A percentile compares a stretch with the other conserved stretches of the same genome.
These are phyloP conservation scores for Salticus scenicus DNA, from an alignment of 2,888 invertebrate genomes.

Conservation along the genomic window DNA sequence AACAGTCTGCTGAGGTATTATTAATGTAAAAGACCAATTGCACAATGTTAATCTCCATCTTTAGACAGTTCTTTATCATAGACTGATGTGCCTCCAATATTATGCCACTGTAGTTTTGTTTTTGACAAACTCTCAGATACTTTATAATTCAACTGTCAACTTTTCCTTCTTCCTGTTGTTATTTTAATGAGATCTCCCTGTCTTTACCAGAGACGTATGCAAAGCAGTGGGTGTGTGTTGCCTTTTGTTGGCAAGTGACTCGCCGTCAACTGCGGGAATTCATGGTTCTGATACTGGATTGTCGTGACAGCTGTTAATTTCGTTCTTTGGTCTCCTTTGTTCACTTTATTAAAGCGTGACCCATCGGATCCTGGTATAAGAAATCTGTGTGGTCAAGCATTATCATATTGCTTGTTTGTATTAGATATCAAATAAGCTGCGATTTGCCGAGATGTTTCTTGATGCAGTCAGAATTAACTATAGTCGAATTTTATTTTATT, in stretches of 20 bases:
- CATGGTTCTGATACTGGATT: background rate
- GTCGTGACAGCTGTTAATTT: conserved; percentile 19
- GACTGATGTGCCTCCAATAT: too few relatives aligned
- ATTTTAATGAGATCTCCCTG: background rate
- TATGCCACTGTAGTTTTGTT: background rate
- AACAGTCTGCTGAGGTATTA: too few relatives aligned
- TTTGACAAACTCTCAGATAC: background rate
- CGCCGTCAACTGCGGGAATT: background rate
- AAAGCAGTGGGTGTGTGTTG: conserved; percentile 11
- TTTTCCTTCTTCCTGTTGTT: conserved; percentile 16
- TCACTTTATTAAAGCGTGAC: conserved; percentile 12
- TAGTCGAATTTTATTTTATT: too few relatives aligned
- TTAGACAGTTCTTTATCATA: too few relatives aligned
- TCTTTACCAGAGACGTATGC: background rate
- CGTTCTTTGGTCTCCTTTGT: conserved; percentile 3
- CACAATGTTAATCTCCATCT: too few relatives aligned
- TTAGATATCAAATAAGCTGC: background rate
- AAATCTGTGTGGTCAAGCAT: background rate
- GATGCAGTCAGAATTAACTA: too few relatives aligned
- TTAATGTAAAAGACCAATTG: too few relatives aligned
- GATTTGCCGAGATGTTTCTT: background rate
- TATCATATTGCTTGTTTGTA: background rate
- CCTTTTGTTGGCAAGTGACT: background rate
- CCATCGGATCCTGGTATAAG: background rate
- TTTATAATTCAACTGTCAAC: conserved; percentile 8